Percentiles rank a stretch among this genome's conserved stretches.
phyloP scores from a whole-genome alignment of 2,797 vertebrate genomes.

The Parauchenoglanis ngamensis region DNA sequence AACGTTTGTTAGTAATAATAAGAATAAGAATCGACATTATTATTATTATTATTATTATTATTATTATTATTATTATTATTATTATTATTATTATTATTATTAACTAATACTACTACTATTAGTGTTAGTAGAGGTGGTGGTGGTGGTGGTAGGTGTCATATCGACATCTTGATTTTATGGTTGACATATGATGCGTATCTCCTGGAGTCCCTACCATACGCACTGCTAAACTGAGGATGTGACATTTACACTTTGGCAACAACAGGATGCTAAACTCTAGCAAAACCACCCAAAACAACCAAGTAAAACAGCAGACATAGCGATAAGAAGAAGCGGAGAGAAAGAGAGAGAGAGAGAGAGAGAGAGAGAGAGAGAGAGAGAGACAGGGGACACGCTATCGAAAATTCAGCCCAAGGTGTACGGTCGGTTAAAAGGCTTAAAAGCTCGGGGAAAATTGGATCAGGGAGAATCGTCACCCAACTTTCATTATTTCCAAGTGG shows the following conservation, averaged over 20 bases:
- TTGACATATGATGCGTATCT: not conserved
- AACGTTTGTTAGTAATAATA: not conserved
- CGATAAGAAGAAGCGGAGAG: slow-evolving; percentile 58
- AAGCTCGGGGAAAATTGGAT: slow-evolving; percentile 99
- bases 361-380: slow-evolving; percentile 42
- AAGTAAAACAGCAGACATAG: slow-evolving; percentile 32
- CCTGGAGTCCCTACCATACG: slow-evolving; percentile 61
- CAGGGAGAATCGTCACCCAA: slow-evolving; percentile 99
- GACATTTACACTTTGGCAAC: slow-evolving; percentile 66
- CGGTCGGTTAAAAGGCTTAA: slow-evolving; percentile 98
- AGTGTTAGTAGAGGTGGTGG: not conserved
- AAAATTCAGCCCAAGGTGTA: slow-evolving; percentile 96
- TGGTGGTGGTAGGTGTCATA: not conserved
- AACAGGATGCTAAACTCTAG: slow-evolving; percentile 20
- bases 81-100: slow-evolving; percentile 29
- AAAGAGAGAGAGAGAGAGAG: slow-evolving; percentile 47
- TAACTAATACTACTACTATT: not conserved
- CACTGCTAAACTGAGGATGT: slow-evolving; percentile 79
- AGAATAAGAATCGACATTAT: not conserved
- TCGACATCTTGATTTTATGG: not conserved
- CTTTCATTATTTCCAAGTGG: slow-evolving; percentile 99
- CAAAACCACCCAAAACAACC: slow-evolving; percentile 19
- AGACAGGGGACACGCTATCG: slow-evolving; percentile 78
- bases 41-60: slow-evolving; percentile 34
- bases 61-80: slow-evolving; percentile 12